Base-by-base conservation (phyloP, 2,888 invertebrate genomes). In the Ernsta delagoae region DNA sequence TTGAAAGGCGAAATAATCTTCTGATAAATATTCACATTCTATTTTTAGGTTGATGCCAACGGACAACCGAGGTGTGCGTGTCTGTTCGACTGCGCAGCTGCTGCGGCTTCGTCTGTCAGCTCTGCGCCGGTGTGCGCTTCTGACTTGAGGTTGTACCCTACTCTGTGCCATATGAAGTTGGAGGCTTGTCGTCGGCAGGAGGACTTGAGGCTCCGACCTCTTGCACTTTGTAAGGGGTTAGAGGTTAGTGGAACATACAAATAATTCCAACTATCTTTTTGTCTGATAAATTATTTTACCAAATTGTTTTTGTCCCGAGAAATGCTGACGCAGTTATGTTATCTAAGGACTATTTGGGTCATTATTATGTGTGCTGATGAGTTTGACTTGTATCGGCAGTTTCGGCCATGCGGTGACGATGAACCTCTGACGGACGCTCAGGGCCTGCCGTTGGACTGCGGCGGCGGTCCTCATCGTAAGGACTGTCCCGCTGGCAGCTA, bases 401-500 rank as follows among this genome's bases (percentile, higher is more conserved):
- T 92, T 70, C 83, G 96, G 75, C 97, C 98, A 0, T 98, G 98
- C 86, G 97, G 97, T 75, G 98, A 98, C 0, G 96, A 96, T 76
- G 94, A 95, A 70, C 96, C 98, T 0, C 84, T 98, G 70, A 91
- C 94, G 11, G 96, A 97, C 79, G 90, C 94, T 1, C 87, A 96
- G 7, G 96, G 95, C 5, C 94, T 94, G 62, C 97, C 97, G 70
- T 94, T 97, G 78, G 96, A 97, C 86, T 98, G 98, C 81, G 97
- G 97, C 36, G 96, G 96, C 68, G 97, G 97, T 0, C 96, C 96
- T 0, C 95, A 95, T 73, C 92, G 97, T 41, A 96, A 96, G 79
- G 96, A 96, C 82, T 98, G 98, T 80, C 98, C 98, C 0, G 95
- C 96, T 12, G 96, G 96, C 74, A 96, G 96, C 81, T 98, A 97